Percentiles rank a stretch among this genome's conserved stretches.
Evolutionary conservation across 2,797 vertebrate genomes (phyloP).

Genomic region (Crypturellus tataupa): DNA sequence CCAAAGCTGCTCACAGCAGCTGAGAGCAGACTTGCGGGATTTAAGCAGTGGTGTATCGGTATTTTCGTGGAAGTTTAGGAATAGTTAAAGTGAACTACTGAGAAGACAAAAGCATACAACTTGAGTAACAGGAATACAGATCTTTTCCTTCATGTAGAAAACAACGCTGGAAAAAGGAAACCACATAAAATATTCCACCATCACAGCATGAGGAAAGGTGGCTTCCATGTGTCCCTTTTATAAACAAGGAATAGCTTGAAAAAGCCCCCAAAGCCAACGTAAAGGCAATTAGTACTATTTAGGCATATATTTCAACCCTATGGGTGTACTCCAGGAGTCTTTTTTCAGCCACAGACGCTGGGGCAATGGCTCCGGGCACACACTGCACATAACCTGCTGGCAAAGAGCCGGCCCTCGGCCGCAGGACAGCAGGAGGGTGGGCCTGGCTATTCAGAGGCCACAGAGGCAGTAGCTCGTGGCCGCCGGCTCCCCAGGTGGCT

Average conservation of each 20-base stretch:
- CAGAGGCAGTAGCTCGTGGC: not conserved
- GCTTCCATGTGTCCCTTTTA: not conserved
- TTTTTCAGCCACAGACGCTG: not conserved
- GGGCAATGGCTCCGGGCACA: not conserved
- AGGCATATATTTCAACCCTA: not conserved
- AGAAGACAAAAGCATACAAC: not conserved
- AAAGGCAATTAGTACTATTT: not conserved
- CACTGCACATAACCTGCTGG: not conserved
- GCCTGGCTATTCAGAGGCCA: not conserved
- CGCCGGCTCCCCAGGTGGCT: not conserved
- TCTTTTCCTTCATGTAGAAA: not conserved
- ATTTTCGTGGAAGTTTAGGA: not conserved
- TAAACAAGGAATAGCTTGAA: not conserved
- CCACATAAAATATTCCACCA: not conserved
- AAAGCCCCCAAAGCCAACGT: not conserved
- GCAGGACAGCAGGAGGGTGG: not conserved
- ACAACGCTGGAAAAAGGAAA: not conserved
- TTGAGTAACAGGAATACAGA: not conserved
- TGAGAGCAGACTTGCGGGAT: not conserved
- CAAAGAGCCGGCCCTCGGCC: not conserved
- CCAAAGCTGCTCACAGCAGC: not conserved
- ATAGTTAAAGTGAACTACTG: not conserved
- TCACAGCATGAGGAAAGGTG: not conserved
- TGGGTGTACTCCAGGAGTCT: not conserved
- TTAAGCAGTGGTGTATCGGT: not conserved